Evolutionary conservation across 2,888 invertebrate species (phyloP).

Genomic region (Caenorhabditis sp.): DNA sequence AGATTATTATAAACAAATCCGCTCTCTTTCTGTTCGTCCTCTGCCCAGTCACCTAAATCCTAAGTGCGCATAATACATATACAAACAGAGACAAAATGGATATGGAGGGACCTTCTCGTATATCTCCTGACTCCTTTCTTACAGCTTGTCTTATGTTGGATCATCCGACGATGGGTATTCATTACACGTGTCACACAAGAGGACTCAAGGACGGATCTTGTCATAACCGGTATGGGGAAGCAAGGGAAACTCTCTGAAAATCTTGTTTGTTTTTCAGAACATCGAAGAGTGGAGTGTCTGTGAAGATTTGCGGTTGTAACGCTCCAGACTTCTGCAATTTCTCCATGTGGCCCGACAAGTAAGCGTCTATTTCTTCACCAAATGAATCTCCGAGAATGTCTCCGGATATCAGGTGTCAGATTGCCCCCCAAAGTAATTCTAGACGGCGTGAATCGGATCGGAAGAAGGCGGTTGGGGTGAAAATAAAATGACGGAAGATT

Average conservation of each 20-base stretch:
- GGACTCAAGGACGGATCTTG: slow-evolving; percentile 67
- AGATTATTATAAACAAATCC: slow-evolving; percentile 65
- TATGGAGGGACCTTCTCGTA: slow-evolving; percentile 26
- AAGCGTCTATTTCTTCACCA: slow-evolving; percentile 27
- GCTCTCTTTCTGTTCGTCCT: slow-evolving; percentile 17
- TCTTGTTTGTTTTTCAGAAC: slow-evolving; percentile 47
- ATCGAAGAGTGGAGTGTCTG: slow-evolving; percentile 70
- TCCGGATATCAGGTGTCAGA: slow-evolving; percentile 54
- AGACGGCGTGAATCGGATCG: slow-evolving; percentile 36
- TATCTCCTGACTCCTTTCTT: slow-evolving; percentile 41
- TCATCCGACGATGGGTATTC: slow-evolving; percentile 73
- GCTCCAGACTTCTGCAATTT: slow-evolving; percentile 71
- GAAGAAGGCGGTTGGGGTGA: background rate
- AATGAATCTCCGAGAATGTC: slow-evolving; percentile 12
- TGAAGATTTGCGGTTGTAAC: slow-evolving; percentile 71
- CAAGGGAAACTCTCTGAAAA: background rate
- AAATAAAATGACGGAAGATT: slow-evolving; percentile 36
- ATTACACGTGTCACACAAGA: slow-evolving; percentile 73
- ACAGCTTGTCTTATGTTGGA: slow-evolving; percentile 75
- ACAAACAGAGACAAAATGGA: slow-evolving; percentile 46
- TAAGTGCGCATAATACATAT: slow-evolving; percentile 53
- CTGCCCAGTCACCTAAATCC: slow-evolving; percentile 52
- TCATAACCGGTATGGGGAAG: slow-evolving; percentile 51
- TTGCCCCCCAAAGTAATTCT: slow-evolving; percentile 53
- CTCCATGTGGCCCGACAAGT: slow-evolving; percentile 73